A percentile compares a stretch with the other conserved stretches of the same genome.
Conservation (phyloP, 2,797 vertebrate genomes). For the Steatocranus sp. region DNA sequence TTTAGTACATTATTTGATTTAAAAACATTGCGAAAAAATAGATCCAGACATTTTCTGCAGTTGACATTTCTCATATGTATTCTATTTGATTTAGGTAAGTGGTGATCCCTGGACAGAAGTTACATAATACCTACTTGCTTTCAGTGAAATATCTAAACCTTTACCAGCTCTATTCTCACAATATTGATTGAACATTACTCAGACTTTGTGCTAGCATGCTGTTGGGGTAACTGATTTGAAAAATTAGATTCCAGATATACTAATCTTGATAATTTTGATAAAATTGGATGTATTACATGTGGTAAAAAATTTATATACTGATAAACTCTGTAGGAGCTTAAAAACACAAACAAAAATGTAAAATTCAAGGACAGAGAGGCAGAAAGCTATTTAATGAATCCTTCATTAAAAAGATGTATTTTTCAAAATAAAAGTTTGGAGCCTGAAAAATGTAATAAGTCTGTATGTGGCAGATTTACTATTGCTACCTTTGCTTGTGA, state of each 20-base stretch:
- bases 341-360: not conserved
- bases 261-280: not conserved
- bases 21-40: not conserved
- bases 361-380: not conserved
- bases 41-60: not conserved
- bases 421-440: not conserved
- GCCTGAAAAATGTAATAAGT: not conserved
- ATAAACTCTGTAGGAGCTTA: not conserved
- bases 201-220: not conserved
- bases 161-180: not conserved
- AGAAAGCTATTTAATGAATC: not conserved
- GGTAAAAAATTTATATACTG: not conserved
- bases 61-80: not conserved
- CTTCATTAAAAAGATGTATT: not conserved
- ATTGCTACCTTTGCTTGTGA: conserved; percentile 32
- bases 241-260: not conserved
- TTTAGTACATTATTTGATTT: not conserved
- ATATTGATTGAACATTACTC: not conserved
- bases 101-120: not conserved
- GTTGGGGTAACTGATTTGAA: not conserved
- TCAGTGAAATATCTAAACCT: not conserved
- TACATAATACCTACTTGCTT: not conserved
- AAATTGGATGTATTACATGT: not conserved
- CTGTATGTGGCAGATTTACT: not conserved
- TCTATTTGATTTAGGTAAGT: not conserved